phyloP scores from a whole-genome alignment of 2,888 invertebrate species.

The Lasius platythorax region DNA sequence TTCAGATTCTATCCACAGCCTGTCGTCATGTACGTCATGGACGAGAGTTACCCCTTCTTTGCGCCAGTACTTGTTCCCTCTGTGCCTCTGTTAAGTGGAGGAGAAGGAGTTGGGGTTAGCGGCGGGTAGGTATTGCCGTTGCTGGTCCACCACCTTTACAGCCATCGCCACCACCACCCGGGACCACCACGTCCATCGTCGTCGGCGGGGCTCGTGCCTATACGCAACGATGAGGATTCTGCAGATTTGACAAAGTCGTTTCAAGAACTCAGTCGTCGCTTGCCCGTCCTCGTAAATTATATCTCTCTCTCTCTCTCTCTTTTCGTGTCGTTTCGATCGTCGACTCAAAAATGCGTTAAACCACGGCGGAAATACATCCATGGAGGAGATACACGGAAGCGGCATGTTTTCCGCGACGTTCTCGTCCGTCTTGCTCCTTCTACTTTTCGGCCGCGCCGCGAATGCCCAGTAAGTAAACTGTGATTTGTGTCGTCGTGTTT shows the following conservation, averaged over 20 bases:
- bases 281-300: constrained; percentile 76
- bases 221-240: constrained; percentile 79
- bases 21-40: constrained; percentile 71
- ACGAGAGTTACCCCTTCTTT: constrained; percentile 70
- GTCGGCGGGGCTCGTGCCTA: constrained; percentile 60
- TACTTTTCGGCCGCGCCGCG: constrained; percentile 77
- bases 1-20: constrained; percentile 73
- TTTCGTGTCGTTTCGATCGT: constrained; percentile 13
- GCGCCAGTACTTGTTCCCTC: constrained; percentile 68
- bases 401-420: constrained; percentile 74
- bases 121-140: constrained; percentile 38
- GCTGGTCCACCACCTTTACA: constrained; percentile 67
- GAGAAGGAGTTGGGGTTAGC: constrained; percentile 47
- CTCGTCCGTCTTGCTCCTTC: constrained; percentile 76
- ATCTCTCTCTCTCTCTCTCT: neutral
- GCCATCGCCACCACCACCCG: constrained; percentile 54
- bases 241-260: constrained; percentile 84
- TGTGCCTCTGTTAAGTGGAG: constrained; percentile 71
- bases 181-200: constrained; percentile 49
- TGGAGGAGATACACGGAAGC: constrained; percentile 75
- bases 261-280: constrained; percentile 81
- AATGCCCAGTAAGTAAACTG: constrained; percentile 82
- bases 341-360: constrained; percentile 74
- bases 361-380: constrained; percentile 63
- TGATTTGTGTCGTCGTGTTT: neutral